Evolutionary conservation across 2,888 invertebrate species (phyloP).

Genomic region (Dione vanillae): DNA sequence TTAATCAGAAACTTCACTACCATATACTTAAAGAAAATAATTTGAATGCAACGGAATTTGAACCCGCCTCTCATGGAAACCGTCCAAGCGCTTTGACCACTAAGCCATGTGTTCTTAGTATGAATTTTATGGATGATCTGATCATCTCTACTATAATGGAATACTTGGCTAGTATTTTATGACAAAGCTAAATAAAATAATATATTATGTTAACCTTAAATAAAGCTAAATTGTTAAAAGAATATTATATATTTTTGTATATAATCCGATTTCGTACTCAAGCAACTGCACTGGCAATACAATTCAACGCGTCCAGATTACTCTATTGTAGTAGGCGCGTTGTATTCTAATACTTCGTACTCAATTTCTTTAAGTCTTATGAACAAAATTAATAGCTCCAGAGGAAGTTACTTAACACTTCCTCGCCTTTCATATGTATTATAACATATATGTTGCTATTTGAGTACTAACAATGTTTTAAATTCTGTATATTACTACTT

Average conservation of each 20-base stretch:
- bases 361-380: constrained; percentile 14
- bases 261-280: constrained; percentile 13
- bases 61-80: too few species aligned
- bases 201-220: background rate
- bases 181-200: background rate
- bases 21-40: too few species aligned
- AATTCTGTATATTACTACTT: too few species aligned
- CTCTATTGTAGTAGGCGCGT: constrained; percentile 3
- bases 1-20: too few species aligned
- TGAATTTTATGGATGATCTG: too few species aligned
- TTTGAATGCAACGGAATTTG: too few species aligned
- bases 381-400: background rate
- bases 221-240: background rate
- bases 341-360: constrained; percentile 9
- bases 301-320: constrained; percentile 22
- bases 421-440: background rate
- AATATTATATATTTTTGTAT: background rate
- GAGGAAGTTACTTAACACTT: background rate
- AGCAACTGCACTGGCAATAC: constrained; percentile 5
- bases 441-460: too few species aligned
- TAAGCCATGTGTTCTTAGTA: too few species aligned
- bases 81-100: too few species aligned
- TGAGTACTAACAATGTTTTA: too few species aligned
- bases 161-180: background rate
- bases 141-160: too few species aligned